Percentiles rank a stretch among this genome's conserved stretches.
These are phyloP conservation scores for Cephalophus harveyi DNA, from an alignment of 2,113 vertebrate species.

Conservation along the genomic window DNA sequence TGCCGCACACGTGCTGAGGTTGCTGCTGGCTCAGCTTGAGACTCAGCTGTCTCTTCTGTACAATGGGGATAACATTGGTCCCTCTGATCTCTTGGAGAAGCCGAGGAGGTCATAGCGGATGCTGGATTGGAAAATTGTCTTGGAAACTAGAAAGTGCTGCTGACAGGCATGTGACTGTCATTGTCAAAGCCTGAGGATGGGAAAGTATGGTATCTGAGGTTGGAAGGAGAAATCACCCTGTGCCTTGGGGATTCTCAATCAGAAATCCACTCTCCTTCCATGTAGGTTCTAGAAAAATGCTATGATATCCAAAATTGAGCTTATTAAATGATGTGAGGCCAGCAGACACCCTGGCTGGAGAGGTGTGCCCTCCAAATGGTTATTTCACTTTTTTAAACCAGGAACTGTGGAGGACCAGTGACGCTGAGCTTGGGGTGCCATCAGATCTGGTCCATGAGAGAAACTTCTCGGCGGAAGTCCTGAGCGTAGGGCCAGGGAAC, in stretches of 20 bases:
- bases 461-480: neutral
- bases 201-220: neutral
- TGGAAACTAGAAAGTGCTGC: neutral
- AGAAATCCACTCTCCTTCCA: neutral
- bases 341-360: neutral
- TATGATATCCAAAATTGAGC: neutral
- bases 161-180: fast-evolving
- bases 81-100: fast-evolving
- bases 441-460: neutral
- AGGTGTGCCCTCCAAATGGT: neutral
- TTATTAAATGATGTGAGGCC: neutral
- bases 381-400: neutral
- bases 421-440: neutral
- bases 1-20: neutral
- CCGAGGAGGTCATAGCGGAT: neutral
- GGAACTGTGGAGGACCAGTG: neutral
- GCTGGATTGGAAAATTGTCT: neutral
- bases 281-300: neutral
- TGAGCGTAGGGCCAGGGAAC: too few species aligned
- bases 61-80: fast-evolving
- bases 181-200: neutral
- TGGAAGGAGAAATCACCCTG: neutral
- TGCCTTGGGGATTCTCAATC: neutral
- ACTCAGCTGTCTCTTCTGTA: neutral
- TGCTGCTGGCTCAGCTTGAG: fast-evolving